These are phyloP conservation scores for Galbula dea DNA, from an alignment of 2,113 vertebrate genomes.

Conservation along the genomic window DNA sequence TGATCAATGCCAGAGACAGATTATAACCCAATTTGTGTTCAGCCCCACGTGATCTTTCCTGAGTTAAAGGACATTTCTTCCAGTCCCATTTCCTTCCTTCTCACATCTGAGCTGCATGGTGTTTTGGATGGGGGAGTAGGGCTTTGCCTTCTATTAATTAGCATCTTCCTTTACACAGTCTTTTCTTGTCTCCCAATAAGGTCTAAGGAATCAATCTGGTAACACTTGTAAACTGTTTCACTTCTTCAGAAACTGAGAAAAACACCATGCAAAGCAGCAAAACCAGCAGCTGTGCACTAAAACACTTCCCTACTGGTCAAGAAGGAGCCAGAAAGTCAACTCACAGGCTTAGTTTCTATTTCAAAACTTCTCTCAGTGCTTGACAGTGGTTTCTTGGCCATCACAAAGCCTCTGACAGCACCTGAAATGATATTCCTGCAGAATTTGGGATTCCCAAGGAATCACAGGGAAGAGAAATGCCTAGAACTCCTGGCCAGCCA, in stretches of 20 bases:
- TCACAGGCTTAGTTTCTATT: not conserved
- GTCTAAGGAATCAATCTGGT: not conserved
- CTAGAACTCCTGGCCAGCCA: accelerated
- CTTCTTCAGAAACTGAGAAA: not conserved
- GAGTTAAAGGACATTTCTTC: not conserved
- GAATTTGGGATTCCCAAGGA: not conserved
- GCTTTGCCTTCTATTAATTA: not conserved
- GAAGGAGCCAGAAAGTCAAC: not conserved
- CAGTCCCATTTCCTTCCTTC: not conserved
- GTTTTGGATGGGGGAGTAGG: not conserved
- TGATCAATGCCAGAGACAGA: not conserved
- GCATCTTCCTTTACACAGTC: not conserved
- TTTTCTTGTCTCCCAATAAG: not conserved
- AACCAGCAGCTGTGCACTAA: not conserved
- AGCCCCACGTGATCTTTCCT: accelerated
- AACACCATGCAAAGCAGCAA: not conserved
- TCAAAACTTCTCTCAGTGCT: not conserved
- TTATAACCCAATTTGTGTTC: not conserved
- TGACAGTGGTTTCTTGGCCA: not conserved
- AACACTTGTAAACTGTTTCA: not conserved
- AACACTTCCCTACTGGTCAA: not conserved
- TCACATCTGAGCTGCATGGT: not conserved
- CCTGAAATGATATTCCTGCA: not conserved
- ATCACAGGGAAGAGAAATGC: not conserved
- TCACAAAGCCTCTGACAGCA: not conserved